phyloP scores from a whole-genome alignment of 92 coral and sea anemone species.

The Paramuricea clavata region DNA sequence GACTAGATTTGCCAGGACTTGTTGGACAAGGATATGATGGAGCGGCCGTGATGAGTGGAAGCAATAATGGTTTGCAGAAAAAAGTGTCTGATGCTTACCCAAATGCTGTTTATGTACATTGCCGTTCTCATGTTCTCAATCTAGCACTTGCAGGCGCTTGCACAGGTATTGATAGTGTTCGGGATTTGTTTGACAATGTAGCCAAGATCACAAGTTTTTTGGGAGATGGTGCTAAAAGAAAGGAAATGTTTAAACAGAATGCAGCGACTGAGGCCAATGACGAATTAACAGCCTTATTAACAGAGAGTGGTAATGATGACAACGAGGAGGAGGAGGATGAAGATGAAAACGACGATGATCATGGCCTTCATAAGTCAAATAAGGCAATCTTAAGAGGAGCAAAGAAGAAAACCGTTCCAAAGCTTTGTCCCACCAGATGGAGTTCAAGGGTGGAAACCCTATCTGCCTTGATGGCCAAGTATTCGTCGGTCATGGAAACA shows the following conservation, averaged over 20 bases:
- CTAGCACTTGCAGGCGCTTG: constrained; percentile 55
- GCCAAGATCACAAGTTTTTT: too few species aligned
- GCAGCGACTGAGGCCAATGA: constrained; percentile 17
- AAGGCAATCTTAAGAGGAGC: constrained; percentile 42
- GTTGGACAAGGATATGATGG: constrained; percentile 67
- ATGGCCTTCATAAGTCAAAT: too few species aligned
- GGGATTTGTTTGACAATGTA: constrained; percentile 63
- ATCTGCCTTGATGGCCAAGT: constrained; percentile 46
- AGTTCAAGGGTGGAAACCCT: constrained; percentile 58
- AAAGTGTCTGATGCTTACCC: constrained; percentile 65
- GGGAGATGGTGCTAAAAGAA: background rate
- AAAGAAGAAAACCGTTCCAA: constrained; percentile 56
- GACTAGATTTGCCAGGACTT: too few species aligned
- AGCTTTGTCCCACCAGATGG: constrained; percentile 68
- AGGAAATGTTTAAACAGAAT: background rate
- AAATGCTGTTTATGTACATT: constrained; percentile 22
- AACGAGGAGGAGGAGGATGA: background rate
- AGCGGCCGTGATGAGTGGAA: constrained; percentile 62
- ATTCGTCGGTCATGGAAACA: too few species aligned
- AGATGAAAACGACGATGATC: background rate
- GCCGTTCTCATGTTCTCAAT: constrained; percentile 57
- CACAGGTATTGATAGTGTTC: too few species aligned
- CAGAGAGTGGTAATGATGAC: constrained; percentile 7
- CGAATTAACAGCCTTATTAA: too few species aligned
- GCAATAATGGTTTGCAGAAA: constrained; percentile 61